Evolutionary conservation across 1,140 invertebrate genomes (phyloP), one percentile per base, ranked within the genome.

Genomic region (Pseudachorutes palmiensis): DNA sequence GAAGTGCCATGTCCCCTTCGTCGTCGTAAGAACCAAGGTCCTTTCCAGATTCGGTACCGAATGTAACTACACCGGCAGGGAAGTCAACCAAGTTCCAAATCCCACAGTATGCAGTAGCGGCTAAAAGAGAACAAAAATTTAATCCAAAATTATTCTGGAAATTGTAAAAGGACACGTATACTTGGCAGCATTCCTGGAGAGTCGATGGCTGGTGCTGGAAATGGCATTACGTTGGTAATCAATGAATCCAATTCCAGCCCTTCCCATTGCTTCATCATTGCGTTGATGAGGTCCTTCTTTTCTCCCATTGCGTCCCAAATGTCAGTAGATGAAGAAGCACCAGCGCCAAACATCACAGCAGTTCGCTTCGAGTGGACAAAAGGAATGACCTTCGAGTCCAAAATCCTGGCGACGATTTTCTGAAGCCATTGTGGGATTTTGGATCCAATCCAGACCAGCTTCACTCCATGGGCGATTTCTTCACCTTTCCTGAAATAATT

Each of bases 291-390:
- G 59, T 65, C 61, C 28, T 58, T 49, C 32, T 70, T 70, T 49
- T 69, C 72, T n/a, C 72, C 72, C 12, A 24, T 60, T 2, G 66
- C 64, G 51, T 68, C 65, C 72, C 72, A 73, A 24, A 73, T 49
- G 9, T 73, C 72, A 16, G 22, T 48, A 14, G 72, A 69, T 22
- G 51, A 55, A 12, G 19, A 29, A 14, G 72, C 69, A 0, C 72
- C 69, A 41, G 67, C 69, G 12, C 69, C 72, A 57, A 73, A 69
- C 28, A 73, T 51, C 9, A 59, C 60, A 2, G 41, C 59, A 12
- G 65, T 68, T 62, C 69, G 28, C 28, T 66, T 70, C 0, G 72
- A 73, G 24, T 73, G 65, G 9, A 70, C 24, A 48, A 69, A 73
- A 5, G 72, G 67, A 26, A 73, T 58, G 16, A 69, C 12, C 63